Base-by-base conservation (phyloP, 92 coral and sea anemone species). In the Epizoanthus stellaris region DNA sequence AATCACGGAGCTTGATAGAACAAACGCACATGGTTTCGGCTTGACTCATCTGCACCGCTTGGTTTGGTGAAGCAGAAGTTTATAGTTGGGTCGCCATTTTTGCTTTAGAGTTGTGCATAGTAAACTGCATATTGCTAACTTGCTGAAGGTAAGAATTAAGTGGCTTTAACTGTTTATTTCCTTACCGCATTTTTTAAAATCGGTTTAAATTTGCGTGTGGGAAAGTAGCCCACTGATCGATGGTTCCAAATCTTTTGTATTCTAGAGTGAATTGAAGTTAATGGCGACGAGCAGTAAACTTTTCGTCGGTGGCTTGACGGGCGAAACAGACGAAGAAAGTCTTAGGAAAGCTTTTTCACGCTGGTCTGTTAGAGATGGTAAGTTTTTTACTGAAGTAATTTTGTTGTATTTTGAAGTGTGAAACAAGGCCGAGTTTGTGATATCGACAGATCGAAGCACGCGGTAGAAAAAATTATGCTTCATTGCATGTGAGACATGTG, bases 311-410 rank as follows among this genome's bases (percentile, higher is more conserved):
- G 83, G 83, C 21, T 45, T 79, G 19, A 62, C 70, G 5, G 71
- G 71, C 30, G 83, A 79, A 0, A 79, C 83, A 21, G 83, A 79
- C 8, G 83, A 79, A 79, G 83, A 79, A 63, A 45, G 71, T 79
- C 72, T 79, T 30, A 67, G 72, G 17, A 64, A 79, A 20, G 58
- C 61, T 21, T 79, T 79, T 63, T 79, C 83, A 43, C 72, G 83
- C n/a, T 79, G 83, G 83, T 79, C 83, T 5, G 83, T 79, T 38
- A 79, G 83, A 63, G 83, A 79, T 45, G 83, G 83, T 79, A 43
- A 63, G 70, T 60, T 38, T 62, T 13, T 3, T 11, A 19, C 56
- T 52, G 14, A 43, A 72, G 52, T 11, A 5, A 43, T 17, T n/a
- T 4, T 16, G 5, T 20, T 38, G 14, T 38, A 14, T 9, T 34